Conservation (phyloP, 2,797 vertebrate genomes). For the Lutjanus argentimaculatus region DNA sequence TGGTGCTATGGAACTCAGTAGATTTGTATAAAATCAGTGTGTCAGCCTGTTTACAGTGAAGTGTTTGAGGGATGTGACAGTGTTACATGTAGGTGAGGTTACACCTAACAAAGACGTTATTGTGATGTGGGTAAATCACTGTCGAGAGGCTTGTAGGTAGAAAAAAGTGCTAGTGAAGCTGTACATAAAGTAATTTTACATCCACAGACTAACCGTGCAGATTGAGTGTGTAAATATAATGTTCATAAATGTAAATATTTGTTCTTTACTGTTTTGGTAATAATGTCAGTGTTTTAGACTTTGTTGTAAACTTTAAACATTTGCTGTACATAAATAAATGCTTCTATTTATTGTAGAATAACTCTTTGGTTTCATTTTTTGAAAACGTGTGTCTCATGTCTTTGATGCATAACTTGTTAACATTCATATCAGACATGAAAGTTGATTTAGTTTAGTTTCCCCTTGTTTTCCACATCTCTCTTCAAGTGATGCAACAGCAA, state of each 20-base stretch:
- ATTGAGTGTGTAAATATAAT: slow-evolving; percentile 77
- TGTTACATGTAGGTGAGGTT: slow-evolving; percentile 32
- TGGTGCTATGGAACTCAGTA: slow-evolving; percentile 52
- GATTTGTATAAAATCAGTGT: background rate
- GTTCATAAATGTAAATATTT: slow-evolving; percentile 82
- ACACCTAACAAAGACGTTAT: slow-evolving; percentile 12
- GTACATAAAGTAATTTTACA: slow-evolving; percentile 29
- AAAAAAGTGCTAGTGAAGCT: slow-evolving; percentile 30
- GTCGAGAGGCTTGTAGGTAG: slow-evolving; percentile 6
- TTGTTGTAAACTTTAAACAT: slow-evolving; percentile 60
- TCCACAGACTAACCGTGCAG: slow-evolving; percentile 38
- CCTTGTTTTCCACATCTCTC: background rate
- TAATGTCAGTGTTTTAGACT: slow-evolving; percentile 38
- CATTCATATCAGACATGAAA: background rate
- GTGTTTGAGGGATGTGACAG: slow-evolving; percentile 30
- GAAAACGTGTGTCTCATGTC: background rate
- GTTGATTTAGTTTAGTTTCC: too few relatives aligned
- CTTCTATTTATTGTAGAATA: slow-evolving; percentile 84
- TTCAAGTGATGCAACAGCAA: background rate
- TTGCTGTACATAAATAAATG: slow-evolving; percentile 80
- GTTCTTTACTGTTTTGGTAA: slow-evolving; percentile 41
- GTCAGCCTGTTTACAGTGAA: slow-evolving; percentile 53
- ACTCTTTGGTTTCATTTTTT: slow-evolving; percentile 36
- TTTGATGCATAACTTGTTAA: background rate
- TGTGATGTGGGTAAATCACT: slow-evolving; percentile 1